Percentiles rank a stretch among this genome's conserved stretches.
phyloP scores from a whole-genome alignment of 2,888 invertebrate genomes.

The Tenthredo amoena region DNA sequence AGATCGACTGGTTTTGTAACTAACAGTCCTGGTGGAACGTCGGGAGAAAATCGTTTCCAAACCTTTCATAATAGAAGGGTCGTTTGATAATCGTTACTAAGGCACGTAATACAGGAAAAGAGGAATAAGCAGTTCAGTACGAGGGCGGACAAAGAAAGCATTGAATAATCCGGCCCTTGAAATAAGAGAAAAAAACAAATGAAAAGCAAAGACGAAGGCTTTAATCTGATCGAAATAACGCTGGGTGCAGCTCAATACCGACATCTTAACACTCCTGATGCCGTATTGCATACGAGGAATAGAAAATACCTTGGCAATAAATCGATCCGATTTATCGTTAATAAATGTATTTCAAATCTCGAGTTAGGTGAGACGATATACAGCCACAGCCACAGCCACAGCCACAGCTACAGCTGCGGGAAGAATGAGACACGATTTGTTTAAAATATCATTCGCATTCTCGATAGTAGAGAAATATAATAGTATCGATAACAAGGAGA shows the following conservation, averaged over 20 bases:
- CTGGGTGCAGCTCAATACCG: neutral
- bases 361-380: slow-evolving; percentile 21
- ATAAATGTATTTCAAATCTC: slow-evolving; percentile 45
- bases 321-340: neutral
- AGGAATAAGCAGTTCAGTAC: neutral
- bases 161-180: slow-evolving; percentile 7
- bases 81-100: neutral
- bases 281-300: neutral
- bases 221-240: slow-evolving; percentile 33
- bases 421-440: neutral
- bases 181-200: slow-evolving; percentile 19
- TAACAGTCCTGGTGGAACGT: neutral
- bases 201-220: neutral
- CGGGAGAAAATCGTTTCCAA: too few species aligned
- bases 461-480: neutral
- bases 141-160: slow-evolving; percentile 30
- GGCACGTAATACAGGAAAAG: neutral
- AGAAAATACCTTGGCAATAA: neutral
- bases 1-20: slow-evolving; percentile 4
- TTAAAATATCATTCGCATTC: neutral
- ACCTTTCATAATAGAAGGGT: neutral
- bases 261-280: slow-evolving; percentile 16
- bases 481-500: neutral
- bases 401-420: neutral
- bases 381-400: neutral